phyloP scores from a whole-genome alignment of 2,888 invertebrate species.

The Biston stratarius region DNA sequence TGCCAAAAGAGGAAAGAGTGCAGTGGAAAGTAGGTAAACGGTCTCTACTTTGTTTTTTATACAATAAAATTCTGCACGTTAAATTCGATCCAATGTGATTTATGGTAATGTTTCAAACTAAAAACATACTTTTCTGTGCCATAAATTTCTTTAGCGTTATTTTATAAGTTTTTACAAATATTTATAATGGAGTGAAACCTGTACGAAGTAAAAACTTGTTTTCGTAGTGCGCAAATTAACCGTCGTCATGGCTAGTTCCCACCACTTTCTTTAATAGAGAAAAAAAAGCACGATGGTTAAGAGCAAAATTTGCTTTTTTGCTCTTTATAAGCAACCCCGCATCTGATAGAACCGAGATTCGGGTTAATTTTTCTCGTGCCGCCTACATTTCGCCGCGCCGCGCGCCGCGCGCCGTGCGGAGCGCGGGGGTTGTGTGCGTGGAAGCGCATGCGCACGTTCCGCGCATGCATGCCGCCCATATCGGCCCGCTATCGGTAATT shows the following conservation, averaged over 20 bases:
- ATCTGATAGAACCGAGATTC: slow-evolving; percentile 57
- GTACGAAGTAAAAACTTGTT: slow-evolving; percentile 31
- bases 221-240: slow-evolving; percentile 59
- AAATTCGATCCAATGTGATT: too few relatives aligned
- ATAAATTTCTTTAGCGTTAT: too few relatives aligned
- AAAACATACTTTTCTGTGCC: too few relatives aligned
- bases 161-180: too few relatives aligned
- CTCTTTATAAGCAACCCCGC: slow-evolving; percentile 23
- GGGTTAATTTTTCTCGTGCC: slow-evolving; percentile 61
- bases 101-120: too few relatives aligned
- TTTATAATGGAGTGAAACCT: too few relatives aligned
- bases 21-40: too few relatives aligned
- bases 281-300: slow-evolving; percentile 33
- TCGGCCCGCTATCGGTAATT: slow-evolving; percentile 70
- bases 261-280: slow-evolving; percentile 45
- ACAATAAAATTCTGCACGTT: too few relatives aligned
- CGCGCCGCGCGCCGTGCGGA: slow-evolving; percentile 48
- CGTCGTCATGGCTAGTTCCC: slow-evolving; percentile 59
- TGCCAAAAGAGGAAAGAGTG: too few relatives aligned
- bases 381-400: slow-evolving; percentile 67
- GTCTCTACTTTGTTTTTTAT: too few relatives aligned
- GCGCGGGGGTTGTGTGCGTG: slow-evolving; percentile 45
- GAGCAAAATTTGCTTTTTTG: slow-evolving; percentile 16
- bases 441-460: slow-evolving; percentile 40
- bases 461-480: slow-evolving; percentile 28